Conservation (phyloP, 2,888 invertebrate species). For the Lamellibrachia satsuma region DNA sequence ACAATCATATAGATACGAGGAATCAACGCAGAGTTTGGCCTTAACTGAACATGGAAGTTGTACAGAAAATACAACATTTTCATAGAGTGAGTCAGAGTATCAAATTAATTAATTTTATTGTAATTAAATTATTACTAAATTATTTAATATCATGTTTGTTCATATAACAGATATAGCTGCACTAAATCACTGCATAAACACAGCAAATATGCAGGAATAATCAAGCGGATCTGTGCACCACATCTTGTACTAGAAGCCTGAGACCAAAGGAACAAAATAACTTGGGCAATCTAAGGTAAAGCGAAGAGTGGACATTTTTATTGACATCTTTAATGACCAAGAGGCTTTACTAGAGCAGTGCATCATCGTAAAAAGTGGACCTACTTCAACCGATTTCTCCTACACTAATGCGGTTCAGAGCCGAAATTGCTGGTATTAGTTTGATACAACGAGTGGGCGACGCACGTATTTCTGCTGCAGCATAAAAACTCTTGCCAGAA, state of each 20-base stretch:
- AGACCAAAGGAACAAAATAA: not conserved
- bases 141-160: not conserved
- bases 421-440: not conserved
- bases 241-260: not conserved
- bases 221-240: not conserved
- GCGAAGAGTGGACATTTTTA: not conserved
- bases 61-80: not conserved
- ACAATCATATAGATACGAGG: not conserved
- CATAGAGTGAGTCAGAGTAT: not conserved
- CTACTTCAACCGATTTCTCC: not conserved
- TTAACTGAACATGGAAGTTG: not conserved
- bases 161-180: not conserved
- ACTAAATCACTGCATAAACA: not conserved
- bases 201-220: not conserved
- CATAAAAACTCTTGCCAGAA: slow-evolving; percentile 7
- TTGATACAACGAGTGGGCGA: not conserved
- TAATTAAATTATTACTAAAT: not conserved
- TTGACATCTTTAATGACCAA: not conserved
- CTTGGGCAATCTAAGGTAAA: not conserved
- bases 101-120: no score
- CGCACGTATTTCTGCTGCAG: not conserved
- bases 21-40: not conserved
- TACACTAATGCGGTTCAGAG: not conserved
- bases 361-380: not conserved
- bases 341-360: not conserved